Base-by-base conservation (phyloP, 2,888 invertebrate genomes). In the Alentia gelatinosa region DNA sequence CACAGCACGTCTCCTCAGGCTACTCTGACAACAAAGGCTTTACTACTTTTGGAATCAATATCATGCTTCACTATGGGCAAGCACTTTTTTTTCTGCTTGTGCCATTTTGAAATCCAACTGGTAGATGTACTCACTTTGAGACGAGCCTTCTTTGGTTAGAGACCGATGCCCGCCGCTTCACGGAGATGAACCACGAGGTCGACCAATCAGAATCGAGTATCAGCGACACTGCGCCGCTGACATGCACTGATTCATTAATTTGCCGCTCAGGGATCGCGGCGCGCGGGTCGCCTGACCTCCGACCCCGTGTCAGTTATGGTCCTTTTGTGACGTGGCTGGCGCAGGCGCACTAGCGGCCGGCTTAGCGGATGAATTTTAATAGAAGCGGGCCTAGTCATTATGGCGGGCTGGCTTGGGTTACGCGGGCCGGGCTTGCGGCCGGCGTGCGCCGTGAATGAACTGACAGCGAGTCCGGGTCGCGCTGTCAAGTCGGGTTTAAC, bases 161-260 rank as follows among this genome's bases (percentile, higher is more conserved):
- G n/a, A n/a, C n/a, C n/a, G n/a, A n/a, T n/a, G n/a, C n/a, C n/a
- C n/a, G n/a, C n/a, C n/a, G n/a, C n/a, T n/a, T n/a, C n/a, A n/a
- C 15, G 12, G 63, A 12, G 63, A 63, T 63, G 63, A 63, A 63
- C 63, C 63, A 63, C 63, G 26, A n/a, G 23, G 15, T 12, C n/a
- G 63, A 63, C 63, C 63, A 63, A 63, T 63, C 63, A 63, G 63
- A 63, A 26, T 63, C 63, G 63, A 63, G 63, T 63, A 63, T 63
- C 63, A 63, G 63, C 63, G 63, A 26, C 63, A 63, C 63, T n/a
- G 63, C 63, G 63, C 23, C 63, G 63, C 63, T 63, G 63, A 63
- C 63, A 63, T 63, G 63, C 63, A n/a, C 63, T 63, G 63, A 63
- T 63, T 63, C 63, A 63, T 63, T 63, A 63, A 63, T 63, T 63